Conservation (phyloP, 2,888 invertebrate genomes). For the Patella ulyssiponensis region DNA sequence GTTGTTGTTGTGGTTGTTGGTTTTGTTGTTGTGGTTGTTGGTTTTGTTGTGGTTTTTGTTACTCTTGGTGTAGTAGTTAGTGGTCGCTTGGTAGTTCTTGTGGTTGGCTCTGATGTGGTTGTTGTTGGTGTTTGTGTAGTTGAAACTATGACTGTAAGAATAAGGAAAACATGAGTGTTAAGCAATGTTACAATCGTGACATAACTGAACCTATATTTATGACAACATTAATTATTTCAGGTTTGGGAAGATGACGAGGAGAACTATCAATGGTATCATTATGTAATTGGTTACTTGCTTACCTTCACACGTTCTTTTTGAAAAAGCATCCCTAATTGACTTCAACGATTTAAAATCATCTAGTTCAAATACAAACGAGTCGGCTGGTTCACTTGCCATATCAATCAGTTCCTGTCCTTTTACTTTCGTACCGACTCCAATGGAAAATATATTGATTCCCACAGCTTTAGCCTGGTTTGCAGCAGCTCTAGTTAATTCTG, state of each 20-base stretch:
- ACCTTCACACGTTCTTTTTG: background rate
- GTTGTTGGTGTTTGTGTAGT: background rate
- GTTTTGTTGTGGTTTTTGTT: background rate
- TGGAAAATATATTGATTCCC: background rate
- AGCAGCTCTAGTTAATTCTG: conserved; percentile 42
- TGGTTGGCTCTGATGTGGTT: background rate
- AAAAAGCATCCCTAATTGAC: background rate
- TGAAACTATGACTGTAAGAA: background rate
- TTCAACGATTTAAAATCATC: background rate
- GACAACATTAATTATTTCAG: too few species aligned
- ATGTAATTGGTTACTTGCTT: background rate
- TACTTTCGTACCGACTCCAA: background rate
- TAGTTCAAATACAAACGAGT: background rate
- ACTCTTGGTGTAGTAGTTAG: background rate
- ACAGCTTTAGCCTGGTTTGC: conserved; percentile 39
- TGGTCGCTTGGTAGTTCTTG: background rate
- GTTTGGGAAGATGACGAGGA: too few species aligned
- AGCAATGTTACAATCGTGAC: too few species aligned
- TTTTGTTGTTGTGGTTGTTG: background rate
- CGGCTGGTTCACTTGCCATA: background rate
- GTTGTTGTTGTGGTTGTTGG: background rate
- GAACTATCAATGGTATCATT: too few species aligned
- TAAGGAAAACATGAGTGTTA: too few species aligned
- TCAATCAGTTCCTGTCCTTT: background rate
- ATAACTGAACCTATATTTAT: too few species aligned